phyloP scores from a whole-genome alignment of 1,140 invertebrate species.

The Pogonognathellus flavescens region DNA sequence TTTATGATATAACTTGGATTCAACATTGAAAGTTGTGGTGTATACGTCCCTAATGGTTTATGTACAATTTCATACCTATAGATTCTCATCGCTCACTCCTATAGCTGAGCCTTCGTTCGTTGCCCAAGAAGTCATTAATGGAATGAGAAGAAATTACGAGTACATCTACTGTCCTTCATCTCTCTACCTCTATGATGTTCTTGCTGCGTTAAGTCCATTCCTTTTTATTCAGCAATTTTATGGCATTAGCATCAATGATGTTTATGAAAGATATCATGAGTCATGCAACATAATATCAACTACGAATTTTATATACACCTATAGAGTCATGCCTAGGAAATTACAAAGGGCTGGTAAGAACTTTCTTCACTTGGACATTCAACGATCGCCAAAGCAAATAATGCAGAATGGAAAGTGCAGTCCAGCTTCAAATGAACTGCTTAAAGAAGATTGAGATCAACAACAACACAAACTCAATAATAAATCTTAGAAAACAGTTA shows the following conservation, averaged over 20 bases:
- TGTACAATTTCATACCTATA: no score
- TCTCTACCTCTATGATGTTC: background rate
- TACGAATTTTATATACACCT: background rate
- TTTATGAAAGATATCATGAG: no score
- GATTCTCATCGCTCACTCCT: background rate
- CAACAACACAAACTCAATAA: no score
- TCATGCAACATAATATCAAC: no score
- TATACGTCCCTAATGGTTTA: no score
- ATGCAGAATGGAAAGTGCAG: no score
- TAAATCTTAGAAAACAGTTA: no score
- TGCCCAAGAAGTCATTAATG: background rate
- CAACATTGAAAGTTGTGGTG: no score
- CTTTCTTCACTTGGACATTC: background rate
- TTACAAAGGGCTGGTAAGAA: background rate
- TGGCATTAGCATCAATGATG: no score
- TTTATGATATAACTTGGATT: no score
- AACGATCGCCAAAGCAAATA: background rate
- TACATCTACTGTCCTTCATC: conserved; percentile 4
- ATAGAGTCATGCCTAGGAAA: conserved; percentile 13
- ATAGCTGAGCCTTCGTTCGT: conserved; percentile 10
- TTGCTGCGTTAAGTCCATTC: background rate
- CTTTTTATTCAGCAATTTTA: background rate
- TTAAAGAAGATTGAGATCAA: no score
- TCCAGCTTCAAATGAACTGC: no score
- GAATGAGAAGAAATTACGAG: conserved; percentile 24